Evolutionary conservation across 2,113 vertebrate species (phyloP).

Genomic region (Ceyx margarethae): DNA sequence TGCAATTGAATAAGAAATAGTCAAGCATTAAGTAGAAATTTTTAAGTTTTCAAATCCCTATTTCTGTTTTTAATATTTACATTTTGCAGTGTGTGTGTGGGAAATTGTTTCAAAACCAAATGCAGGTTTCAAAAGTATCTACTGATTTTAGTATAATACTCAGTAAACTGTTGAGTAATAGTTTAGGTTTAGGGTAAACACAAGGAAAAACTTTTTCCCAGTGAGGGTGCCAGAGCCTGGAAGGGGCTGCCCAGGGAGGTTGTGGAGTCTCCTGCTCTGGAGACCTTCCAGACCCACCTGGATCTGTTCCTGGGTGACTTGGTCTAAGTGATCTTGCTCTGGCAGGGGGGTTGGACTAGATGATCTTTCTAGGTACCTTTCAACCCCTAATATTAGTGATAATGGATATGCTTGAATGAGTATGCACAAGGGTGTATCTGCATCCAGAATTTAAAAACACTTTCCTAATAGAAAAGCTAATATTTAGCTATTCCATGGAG

Average conservation of each 20-base stretch:
- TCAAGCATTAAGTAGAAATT: background rate
- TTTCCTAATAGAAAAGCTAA: background rate
- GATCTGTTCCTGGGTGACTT: too few species aligned
- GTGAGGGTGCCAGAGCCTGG: too few species aligned
- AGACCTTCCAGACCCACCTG: too few species aligned
- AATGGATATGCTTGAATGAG: background rate
- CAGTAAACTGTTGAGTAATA: background rate
- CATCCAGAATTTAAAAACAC: background rate
- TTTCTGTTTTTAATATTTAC: background rate
- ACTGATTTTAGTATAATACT: background rate
- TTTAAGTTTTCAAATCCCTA: background rate
- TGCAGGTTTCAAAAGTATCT: background rate
- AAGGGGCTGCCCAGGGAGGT: too few species aligned
- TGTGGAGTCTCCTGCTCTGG: too few species aligned
- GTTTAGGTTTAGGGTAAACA: too few species aligned
- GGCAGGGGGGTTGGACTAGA: too few species aligned
- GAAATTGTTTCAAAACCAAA: background rate
- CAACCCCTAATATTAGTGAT: too few species aligned
- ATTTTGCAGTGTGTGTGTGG: background rate
- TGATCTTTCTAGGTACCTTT: too few species aligned
- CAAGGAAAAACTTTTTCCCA: too few species aligned
- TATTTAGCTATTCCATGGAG: background rate
- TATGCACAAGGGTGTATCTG: accelerated
- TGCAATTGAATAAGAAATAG: background rate
- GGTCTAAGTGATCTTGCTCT: too few species aligned